A percentile compares a stretch with the other conserved stretches of the same genome.
These are phyloP conservation scores for Excalfactoria chinensis DNA, from an alignment of 2,113 vertebrate genomes.

Conservation along the genomic window DNA sequence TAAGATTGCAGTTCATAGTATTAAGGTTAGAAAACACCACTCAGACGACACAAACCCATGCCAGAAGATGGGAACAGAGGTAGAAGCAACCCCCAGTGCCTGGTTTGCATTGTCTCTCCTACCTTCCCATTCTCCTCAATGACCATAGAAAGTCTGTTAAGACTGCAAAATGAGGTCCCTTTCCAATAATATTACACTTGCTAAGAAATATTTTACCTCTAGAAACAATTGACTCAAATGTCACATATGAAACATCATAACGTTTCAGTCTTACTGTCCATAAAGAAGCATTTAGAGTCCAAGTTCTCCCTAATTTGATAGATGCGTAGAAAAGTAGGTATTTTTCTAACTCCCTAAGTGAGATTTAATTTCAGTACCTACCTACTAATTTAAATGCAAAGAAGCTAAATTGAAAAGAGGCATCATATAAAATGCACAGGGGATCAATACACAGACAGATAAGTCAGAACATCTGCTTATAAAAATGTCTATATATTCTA, in stretches of 20 bases:
- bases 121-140: neutral
- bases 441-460: slow-evolving; percentile 45
- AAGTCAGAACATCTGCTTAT: slow-evolving; percentile 47
- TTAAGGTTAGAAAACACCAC: no score
- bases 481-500: slow-evolving; percentile 6
- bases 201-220: neutral
- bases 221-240: neutral
- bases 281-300: neutral
- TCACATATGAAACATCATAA: neutral
- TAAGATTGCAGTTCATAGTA: neutral
- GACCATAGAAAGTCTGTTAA: neutral
- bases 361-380: slow-evolving; percentile 50
- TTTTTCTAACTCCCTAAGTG: slow-evolving; percentile 25
- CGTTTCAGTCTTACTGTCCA: neutral
- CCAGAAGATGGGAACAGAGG: neutral
- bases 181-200: slow-evolving; percentile 23
- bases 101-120: neutral
- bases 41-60: neutral
- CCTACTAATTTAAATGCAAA: slow-evolving; percentile 47
- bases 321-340: neutral
- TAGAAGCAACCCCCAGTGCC: neutral
- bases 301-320: slow-evolving; percentile 5
- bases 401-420: slow-evolving; percentile 50
- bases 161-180: neutral
- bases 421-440: slow-evolving; percentile 16